A percentile compares a stretch with the other conserved stretches of the same genome.
phyloP scores from a whole-genome alignment of 1,140 invertebrate genomes.

The Platyura marginata region DNA sequence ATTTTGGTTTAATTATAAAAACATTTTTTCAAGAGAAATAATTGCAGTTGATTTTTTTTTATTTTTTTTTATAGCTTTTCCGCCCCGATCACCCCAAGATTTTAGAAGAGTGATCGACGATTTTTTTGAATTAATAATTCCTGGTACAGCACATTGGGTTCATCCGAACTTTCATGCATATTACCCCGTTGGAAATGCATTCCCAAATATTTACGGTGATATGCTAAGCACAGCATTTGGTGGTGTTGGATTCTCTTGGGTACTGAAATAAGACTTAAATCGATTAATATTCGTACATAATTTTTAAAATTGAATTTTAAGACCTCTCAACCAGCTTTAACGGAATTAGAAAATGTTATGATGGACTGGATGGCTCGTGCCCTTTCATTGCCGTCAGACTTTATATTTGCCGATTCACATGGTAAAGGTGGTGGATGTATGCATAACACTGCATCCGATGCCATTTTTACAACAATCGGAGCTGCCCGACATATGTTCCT shows the following conservation, averaged over 20 bases:
- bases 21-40: too few species aligned
- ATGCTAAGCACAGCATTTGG: constrained; percentile 84
- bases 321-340: constrained; percentile 64
- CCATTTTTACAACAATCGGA: constrained; percentile 64
- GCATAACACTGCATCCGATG: constrained; percentile 77
- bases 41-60: too few species aligned
- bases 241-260: constrained; percentile 91
- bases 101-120: constrained; percentile 79
- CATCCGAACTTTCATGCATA: constrained; percentile 93
- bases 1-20: too few species aligned
- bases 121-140: constrained; percentile 81
- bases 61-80: too few species aligned
- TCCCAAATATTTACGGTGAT: constrained; percentile 81
- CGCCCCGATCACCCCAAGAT: constrained; percentile 59
- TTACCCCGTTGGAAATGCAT: constrained; percentile 89
- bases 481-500: constrained; percentile 61
- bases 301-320: too few species aligned
- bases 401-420: constrained; percentile 27
- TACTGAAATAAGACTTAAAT: too few species aligned
- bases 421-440: constrained; percentile 57
- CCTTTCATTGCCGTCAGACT: constrained; percentile 31
- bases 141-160: constrained; percentile 91
- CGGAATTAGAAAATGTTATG: constrained; percentile 67
- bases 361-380: constrained; percentile 42
- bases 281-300: too few species aligned